Evolutionary conservation across 2,797 vertebrate genomes (phyloP), one percentile per base, ranked within the genome.

Genomic region (Sitta carolinensis): DNA sequence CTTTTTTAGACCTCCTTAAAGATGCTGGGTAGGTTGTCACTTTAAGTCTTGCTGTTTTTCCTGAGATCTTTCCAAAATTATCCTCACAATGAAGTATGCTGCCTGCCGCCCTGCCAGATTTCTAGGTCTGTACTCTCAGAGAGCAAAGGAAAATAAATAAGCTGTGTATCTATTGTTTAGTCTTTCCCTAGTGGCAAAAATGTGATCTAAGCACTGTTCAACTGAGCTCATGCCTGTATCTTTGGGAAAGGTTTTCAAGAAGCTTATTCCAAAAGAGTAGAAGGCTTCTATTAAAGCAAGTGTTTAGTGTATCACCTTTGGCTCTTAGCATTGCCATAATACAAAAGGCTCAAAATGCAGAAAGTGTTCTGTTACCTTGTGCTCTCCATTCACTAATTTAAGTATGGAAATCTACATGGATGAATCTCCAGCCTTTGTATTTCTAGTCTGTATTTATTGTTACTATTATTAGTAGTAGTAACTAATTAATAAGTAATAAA

Each of bases 1-100:
- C 99, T 66, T 99, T 99, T 97, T 98, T 99, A 95, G 99, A 99
- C 97, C 98, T 99, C 75, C 98, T 99, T 89, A 99, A 98, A 97
- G 99, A 99, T 87, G 99, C 99, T 66, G 99, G 99, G 99, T 99
- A 97, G 59, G 98, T 97, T 91, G 11, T 52, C 47, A 32, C 78
- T 90, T 52, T 68, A 58, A 66, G 22, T 72, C 22, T 57, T 66
- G 55, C 34, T 72, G 21, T 50, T 89, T 88, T 50, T 94, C 17
- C 16, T 72, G 32, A 79, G 11, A 57, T 57, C 19, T 82, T 85
- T 55, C n/a, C 29, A 54, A 40, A 72, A 27, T 61, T 74, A 48
- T 42, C 21, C 16, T 76, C 10, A 22, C 26, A 43, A 19, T 82
- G n/a, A 69, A 58, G 18, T 43, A 58, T 47, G 36, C 16, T 82